Conservation (phyloP, 2,113 vertebrate species). For the Ictalurus furcatus region DNA sequence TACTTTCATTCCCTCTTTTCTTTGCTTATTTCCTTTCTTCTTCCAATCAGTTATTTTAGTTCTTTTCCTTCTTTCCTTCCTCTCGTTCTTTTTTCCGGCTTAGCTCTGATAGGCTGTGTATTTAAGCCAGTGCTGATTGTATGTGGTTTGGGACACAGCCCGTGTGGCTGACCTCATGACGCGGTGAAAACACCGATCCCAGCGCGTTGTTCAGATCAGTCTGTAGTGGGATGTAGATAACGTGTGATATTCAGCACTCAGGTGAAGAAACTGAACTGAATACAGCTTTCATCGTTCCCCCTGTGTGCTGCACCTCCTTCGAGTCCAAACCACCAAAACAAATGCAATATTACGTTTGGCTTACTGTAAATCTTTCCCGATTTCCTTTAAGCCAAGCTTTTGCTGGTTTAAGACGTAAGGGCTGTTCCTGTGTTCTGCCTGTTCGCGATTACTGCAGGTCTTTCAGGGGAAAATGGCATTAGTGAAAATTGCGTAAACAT, state of each 20-base stretch:
- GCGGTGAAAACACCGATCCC: not conserved
- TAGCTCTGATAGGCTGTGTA: not conserved
- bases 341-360: not conserved
- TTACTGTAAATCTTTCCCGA: not conserved
- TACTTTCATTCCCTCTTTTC: not conserved
- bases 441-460: too few relatives aligned
- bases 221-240: not conserved
- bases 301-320: not conserved
- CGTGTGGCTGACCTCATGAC: not conserved
- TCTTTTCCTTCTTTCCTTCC: not conserved
- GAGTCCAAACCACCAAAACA: not conserved
- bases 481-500: not conserved
- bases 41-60: too few relatives aligned
- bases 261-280: not conserved
- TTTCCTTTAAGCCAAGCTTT: not conserved
- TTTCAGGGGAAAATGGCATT: not conserved
- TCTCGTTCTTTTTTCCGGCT: not conserved
- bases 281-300: not conserved
- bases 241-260: not conserved
- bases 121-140: not conserved
- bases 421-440: not conserved
- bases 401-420: not conserved
- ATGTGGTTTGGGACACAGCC: not conserved
- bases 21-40: not conserved
- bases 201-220: not conserved